Evolutionary conservation across 2,888 invertebrate species (phyloP).

Genomic region (Cyclophora albipunctata): DNA sequence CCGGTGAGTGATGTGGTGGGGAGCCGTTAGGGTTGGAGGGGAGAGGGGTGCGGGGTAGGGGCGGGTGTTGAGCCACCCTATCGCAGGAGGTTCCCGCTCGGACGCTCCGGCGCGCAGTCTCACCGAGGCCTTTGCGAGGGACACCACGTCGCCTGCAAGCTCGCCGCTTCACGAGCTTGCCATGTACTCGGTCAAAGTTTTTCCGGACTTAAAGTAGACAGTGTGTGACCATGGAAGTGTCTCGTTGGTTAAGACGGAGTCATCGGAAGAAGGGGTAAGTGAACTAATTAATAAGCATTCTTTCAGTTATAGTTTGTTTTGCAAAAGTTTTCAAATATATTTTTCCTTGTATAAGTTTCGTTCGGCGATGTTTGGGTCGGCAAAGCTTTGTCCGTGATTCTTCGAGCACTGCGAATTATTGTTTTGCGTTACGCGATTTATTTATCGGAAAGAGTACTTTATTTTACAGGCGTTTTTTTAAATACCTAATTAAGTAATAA

Average conservation of each 20-base stretch:
- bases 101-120: conserved; percentile 9
- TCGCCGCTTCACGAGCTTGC: conserved; percentile 25
- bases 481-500: too few species aligned
- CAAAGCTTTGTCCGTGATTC: conserved; percentile 9
- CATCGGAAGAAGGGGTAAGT: conserved; percentile 34
- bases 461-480: too few species aligned
- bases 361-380: conserved; percentile 16
- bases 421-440: conserved; percentile 4
- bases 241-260: conserved; percentile 20
- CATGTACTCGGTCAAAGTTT: conserved; percentile 54
- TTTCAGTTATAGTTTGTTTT: background rate
- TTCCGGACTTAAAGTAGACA: conserved; percentile 31
- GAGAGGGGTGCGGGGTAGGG: conserved; percentile 12
- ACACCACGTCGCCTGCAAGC: conserved; percentile 17
- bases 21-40: conserved; percentile 4
- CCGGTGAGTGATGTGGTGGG: conserved; percentile 12
- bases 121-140: conserved; percentile 21
- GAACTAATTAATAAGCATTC: too few species aligned
- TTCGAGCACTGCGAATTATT: conserved; percentile 10
- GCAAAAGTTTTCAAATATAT: background rate
- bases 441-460: too few species aligned
- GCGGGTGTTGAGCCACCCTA: conserved; percentile 22
- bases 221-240: conserved; percentile 36
- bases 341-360: conserved; percentile 16
- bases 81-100: conserved; percentile 15